Evolutionary conservation across 2,113 vertebrate species (phyloP).

Genomic region (Carassius auratus): DNA sequence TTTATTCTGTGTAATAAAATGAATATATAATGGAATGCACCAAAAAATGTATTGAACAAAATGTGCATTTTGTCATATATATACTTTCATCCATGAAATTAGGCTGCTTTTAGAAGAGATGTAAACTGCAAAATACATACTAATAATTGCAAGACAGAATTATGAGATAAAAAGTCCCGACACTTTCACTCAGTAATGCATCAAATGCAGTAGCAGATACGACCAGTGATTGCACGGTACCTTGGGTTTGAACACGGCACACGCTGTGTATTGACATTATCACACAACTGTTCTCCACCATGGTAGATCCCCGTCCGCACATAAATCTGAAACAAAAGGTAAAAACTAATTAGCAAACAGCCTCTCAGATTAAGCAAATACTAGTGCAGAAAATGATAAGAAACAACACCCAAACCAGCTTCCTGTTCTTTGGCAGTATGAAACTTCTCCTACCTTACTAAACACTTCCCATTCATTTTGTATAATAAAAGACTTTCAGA

Average conservation of each 20-base stretch:
- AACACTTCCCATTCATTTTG: neutral
- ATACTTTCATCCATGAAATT: neutral
- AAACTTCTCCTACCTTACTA: neutral
- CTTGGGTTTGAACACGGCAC: conserved; percentile 98
- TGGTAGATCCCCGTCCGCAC: conserved; percentile 97
- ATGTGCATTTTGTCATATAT: neutral
- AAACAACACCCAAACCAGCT: neutral
- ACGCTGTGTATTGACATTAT: conserved; percentile 96
- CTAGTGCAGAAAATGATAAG: neutral
- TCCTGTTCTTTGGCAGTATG: neutral
- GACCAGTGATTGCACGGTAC: conserved; percentile 70
- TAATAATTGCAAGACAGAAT: neutral
- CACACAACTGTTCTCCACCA: conserved; percentile 96
- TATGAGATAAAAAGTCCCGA: too few species aligned
- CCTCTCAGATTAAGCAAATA: neutral
- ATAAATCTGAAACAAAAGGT: conserved; percentile 83
- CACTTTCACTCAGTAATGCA: neutral
- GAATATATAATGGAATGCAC: neutral
- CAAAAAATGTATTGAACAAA: neutral
- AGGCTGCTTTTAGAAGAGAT: neutral
- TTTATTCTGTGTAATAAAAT: neutral
- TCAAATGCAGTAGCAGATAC: neutral
- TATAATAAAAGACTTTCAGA: neutral
- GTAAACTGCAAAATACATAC: neutral
- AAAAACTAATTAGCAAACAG: neutral